These are phyloP conservation scores for Cyanoderma ruficeps DNA, from an alignment of 2,113 vertebrate species.

Conservation along the genomic window DNA sequence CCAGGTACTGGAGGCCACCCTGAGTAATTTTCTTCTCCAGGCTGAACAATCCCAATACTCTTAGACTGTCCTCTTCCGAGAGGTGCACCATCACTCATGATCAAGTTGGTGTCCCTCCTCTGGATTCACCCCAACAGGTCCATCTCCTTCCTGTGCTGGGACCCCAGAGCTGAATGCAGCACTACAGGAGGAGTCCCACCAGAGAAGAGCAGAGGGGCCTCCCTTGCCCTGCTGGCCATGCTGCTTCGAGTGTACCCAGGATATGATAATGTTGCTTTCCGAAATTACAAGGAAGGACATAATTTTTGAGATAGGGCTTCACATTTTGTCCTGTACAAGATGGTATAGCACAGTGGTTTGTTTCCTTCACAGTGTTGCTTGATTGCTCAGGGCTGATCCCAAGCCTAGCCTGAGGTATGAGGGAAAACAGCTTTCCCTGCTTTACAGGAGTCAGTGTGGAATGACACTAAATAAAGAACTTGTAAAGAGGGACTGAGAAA, in stretches of 20 bases:
- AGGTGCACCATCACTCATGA: neutral
- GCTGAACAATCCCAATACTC: neutral
- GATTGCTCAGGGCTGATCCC: neutral
- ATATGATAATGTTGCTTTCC: neutral
- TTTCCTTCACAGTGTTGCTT: neutral
- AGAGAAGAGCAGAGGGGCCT: neutral
- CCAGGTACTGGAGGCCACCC: neutral
- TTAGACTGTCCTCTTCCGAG: neutral
- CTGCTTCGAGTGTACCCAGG: neutral
- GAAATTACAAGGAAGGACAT: neutral
- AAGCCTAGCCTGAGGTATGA: neutral
- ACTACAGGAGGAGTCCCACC: neutral
- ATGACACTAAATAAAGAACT: neutral
- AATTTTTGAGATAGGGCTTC: neutral
- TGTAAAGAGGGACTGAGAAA: neutral
- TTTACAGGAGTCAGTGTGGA: neutral
- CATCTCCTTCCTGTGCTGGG: neutral
- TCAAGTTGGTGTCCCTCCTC: neutral
- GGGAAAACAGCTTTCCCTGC: neutral
- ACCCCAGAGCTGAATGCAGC: neutral
- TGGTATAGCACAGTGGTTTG: neutral
- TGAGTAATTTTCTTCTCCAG: neutral
- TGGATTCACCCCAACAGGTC: neutral
- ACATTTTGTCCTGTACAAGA: neutral
- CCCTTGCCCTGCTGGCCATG: accelerated